Conservation (phyloP, 2,797 vertebrate species). For the Numenius phaeopus region DNA sequence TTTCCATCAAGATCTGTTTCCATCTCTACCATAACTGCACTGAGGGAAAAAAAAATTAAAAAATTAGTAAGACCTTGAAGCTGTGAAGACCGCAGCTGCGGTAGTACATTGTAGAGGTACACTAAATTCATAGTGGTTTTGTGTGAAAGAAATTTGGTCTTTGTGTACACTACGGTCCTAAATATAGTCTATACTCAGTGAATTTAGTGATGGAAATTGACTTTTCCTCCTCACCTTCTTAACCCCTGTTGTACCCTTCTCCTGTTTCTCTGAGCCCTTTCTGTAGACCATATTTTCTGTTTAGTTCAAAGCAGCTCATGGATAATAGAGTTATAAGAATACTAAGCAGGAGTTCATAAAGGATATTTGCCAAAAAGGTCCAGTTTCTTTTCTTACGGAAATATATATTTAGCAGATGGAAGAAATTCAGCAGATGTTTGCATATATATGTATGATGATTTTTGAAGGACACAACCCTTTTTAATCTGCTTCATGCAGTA, state of each 20-base stretch:
- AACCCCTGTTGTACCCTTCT: neutral
- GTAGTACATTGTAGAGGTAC: fast-evolving
- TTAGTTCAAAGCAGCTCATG: neutral
- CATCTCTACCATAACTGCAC: neutral
- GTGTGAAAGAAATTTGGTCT: neutral
- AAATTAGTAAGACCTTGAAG: neutral
- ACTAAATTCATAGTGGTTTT: neutral
- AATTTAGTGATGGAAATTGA: neutral
- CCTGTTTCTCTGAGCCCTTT: neutral
- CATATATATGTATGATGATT: neutral
- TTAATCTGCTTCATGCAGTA: neutral
- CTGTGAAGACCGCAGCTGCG: neutral
- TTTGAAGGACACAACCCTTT: neutral
- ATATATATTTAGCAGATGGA: neutral
- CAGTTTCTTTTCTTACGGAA: neutral
- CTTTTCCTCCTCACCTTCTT: neutral
- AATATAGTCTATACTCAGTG: neutral
- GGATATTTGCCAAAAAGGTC: neutral
- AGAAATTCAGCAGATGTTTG: neutral
- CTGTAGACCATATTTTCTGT: neutral
- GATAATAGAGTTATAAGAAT: neutral
- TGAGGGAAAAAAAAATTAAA: neutral
- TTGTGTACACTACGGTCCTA: neutral
- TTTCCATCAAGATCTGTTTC: neutral
- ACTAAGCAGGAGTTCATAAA: neutral